phyloP scores from a whole-genome alignment of 2,113 vertebrate genomes.

The Phyllopteryx taeniolatus region DNA sequence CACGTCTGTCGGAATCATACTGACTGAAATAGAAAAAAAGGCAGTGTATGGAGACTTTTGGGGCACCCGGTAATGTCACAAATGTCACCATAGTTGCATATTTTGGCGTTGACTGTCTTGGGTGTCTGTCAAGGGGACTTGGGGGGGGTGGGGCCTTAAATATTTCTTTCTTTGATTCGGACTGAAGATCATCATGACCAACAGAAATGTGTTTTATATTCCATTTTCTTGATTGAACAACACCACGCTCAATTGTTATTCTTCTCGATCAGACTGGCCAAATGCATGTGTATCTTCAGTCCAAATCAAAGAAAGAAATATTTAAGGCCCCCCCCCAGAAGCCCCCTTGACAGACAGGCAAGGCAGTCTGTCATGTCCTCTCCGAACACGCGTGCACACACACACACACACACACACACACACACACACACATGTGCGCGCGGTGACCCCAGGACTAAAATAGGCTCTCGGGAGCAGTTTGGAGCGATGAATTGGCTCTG shows the following conservation, averaged over 20 bases:
- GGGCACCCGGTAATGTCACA: neutral
- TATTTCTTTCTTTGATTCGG: too few species aligned
- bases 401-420: constrained; percentile 1
- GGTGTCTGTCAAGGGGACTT: too few species aligned
- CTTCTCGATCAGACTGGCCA: constrained; percentile 48
- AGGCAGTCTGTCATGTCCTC: too few species aligned
- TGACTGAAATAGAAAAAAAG: neutral
- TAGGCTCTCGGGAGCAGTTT: constrained; percentile 86
- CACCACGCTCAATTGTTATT: constrained; percentile 43
- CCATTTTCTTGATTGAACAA: constrained; percentile 68
- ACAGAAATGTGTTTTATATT: neutral
- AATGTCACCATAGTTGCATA: neutral
- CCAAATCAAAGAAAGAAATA: constrained; percentile 34
- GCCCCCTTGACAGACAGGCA: too few species aligned
- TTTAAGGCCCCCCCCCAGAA: constrained; percentile 10
- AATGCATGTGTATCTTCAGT: constrained; percentile 53
- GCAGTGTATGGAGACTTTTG: neutral
- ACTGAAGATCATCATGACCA: neutral
- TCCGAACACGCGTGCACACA: neutral
- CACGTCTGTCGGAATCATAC: neutral
- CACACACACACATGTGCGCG: constrained; percentile 1
- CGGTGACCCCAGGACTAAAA: constrained; percentile 81
- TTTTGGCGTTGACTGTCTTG: neutral
- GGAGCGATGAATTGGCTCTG: constrained; percentile 77
- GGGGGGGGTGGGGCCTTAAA: too few species aligned